Base-by-base conservation (phyloP, 2,888 invertebrate genomes). In the Autographa gamma region DNA sequence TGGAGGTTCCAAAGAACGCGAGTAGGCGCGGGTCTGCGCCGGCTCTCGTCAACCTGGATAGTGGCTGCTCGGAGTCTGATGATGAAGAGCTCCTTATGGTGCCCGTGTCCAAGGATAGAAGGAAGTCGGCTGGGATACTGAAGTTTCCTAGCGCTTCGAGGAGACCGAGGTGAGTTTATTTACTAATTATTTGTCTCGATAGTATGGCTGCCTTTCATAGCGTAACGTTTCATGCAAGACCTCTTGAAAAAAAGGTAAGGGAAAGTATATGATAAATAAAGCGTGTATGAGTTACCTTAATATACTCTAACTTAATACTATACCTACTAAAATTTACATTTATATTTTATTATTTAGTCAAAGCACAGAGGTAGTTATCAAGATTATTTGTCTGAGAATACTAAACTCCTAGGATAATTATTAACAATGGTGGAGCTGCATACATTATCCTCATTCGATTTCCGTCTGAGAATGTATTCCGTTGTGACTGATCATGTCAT, bases 1-100 rank as follows among this genome's bases (percentile, higher is more conserved):
- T 96, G 38, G 95, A 94, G 70, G 89, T 91, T 54, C 93, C 95
- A 6, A 93, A 93, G 74, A 83, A 84, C 61, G 80, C 90, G 19
- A 95, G 94, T 58, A 93, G 96, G 77, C 92, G 96, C 71, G 92
- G 93, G 85, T 97, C 97, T 0, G 96, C 96, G 0, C 96, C 96
- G 0, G 96, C 96, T n/a, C 86, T 96, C 43, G 90, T 96, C 43
- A 94, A 96, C 67, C 80, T 95, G 58, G 94, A 94, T 6, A 94
- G 94, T 77, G 91, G 93, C 60, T 94, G 94, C 18, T 92, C 95
- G 0, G 94, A 93, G 69, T 91, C 93, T 16, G 95, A 95, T 14
- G 94, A 94, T 14, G 95, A 94, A 38, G 91, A 92, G 32, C 84
- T 92, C 19, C 91, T 96, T 69, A 91, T 95, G 77, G 96, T 96